These are phyloP conservation scores for Drosophila borborema DNA, from an alignment of 2,888 invertebrate species.

Conservation along the genomic window DNA sequence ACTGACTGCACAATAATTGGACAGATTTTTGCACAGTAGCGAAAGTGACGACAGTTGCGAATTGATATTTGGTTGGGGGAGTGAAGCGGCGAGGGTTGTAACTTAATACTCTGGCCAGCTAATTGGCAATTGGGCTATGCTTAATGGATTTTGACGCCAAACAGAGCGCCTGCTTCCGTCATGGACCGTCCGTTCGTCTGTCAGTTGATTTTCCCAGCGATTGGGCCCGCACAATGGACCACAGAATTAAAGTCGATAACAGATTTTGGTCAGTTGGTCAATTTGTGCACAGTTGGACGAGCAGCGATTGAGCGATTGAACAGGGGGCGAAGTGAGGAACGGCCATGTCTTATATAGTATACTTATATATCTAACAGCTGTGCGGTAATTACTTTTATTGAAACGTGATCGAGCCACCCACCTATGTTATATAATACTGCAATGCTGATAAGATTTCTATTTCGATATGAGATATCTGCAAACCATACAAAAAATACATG, in stretches of 20 bases:
- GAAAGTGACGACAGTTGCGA: conserved; percentile 62
- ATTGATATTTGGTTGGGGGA: conserved; percentile 18
- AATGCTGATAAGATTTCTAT: not conserved
- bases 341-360: not conserved
- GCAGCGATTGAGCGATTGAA: conserved; percentile 12
- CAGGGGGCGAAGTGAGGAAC: not conserved
- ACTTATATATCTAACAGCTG: not conserved
- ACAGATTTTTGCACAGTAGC: conserved; percentile 71
- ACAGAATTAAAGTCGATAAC: conserved; percentile 28
- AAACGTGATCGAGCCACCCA: not conserved
- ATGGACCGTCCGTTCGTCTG: conserved; percentile 2
- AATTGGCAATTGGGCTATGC: conserved; percentile 72
- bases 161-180: conserved; percentile 57
- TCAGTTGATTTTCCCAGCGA: conserved; percentile 38
- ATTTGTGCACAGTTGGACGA: conserved; percentile 61
- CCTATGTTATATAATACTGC: not conserved
- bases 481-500: not conserved
- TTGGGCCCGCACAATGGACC: conserved; percentile 52
- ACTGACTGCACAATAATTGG: conserved; percentile 63
- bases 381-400: not conserved
- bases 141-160: conserved; percentile 74
- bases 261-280: conserved; percentile 66
- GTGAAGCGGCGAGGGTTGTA: conserved; percentile 26
- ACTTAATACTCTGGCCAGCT: conserved; percentile 57
- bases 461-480: not conserved